These are phyloP conservation scores for Drosophila anomalipes DNA, from an alignment of 2,888 invertebrate species.

Conservation along the genomic window DNA sequence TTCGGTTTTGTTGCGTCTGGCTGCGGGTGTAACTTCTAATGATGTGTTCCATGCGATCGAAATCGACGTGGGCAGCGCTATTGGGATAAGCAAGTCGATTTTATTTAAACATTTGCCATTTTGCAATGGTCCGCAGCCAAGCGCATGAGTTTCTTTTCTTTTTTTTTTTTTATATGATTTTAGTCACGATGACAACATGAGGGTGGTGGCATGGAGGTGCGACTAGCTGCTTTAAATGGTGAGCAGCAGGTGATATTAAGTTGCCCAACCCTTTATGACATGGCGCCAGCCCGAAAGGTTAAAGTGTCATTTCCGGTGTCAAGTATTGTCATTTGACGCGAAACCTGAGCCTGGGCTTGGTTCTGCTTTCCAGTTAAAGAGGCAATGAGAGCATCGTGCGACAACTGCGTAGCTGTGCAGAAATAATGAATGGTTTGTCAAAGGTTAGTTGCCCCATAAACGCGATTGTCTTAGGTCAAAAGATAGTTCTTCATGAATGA, in stretches of 20 bases:
- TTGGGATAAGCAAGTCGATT: constrained; percentile 71
- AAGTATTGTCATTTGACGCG: constrained; percentile 38
- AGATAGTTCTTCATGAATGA: neutral
- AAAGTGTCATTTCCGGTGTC: constrained; percentile 68
- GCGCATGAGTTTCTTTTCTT: constrained; percentile 12
- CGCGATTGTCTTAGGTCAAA: constrained; percentile 39
- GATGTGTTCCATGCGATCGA: constrained; percentile 57
- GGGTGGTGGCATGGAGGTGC: constrained; percentile 17
- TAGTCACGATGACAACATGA: constrained; percentile 43
- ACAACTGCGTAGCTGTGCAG: constrained; percentile 34
- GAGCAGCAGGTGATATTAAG: constrained; percentile 27
- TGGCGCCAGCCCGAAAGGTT: constrained; percentile 50
- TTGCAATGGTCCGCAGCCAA: constrained; percentile 49
- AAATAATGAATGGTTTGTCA: constrained; percentile 40
- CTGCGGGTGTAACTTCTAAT: constrained; percentile 50
- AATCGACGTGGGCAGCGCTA: constrained; percentile 39
- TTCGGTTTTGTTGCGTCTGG: constrained; percentile 20
- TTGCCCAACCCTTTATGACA: constrained; percentile 54
- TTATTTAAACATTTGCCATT: constrained; percentile 66
- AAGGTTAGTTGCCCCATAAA: constrained; percentile 6
- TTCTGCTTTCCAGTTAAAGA: constrained; percentile 21
- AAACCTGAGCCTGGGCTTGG: constrained; percentile 56
- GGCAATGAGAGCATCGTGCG: constrained; percentile 41
- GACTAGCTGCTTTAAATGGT: constrained; percentile 11
- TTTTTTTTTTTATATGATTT: constrained; percentile 12